Percentiles rank a stretch among this genome's conserved stretches.
Conservation (phyloP, 2,888 invertebrate genomes). For the Drosophila anceps region DNA sequence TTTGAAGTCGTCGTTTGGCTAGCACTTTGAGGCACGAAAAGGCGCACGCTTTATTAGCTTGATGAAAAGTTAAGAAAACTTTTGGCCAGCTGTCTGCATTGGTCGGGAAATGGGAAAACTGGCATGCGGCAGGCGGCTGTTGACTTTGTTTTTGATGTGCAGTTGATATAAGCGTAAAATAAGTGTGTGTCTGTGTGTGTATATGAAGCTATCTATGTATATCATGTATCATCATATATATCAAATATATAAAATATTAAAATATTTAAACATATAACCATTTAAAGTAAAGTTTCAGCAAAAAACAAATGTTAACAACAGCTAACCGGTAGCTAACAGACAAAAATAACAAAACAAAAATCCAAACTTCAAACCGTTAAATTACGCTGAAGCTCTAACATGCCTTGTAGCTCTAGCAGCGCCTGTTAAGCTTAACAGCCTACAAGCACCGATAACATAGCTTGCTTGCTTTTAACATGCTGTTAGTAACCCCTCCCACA, state of each 20-base stretch:
- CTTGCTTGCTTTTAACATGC: conserved; percentile 24
- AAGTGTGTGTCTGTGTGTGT: too few species aligned
- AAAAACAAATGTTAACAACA: conserved; percentile 6
- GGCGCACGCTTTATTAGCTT: conserved; percentile 68
- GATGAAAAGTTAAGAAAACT: conserved; percentile 72
- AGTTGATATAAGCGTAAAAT: conserved; percentile 24
- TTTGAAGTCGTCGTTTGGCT: conserved; percentile 53
- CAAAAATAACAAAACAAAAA: background rate
- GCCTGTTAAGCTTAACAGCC: background rate
- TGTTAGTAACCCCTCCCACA: conserved; percentile 45
- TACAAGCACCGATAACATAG: conserved; percentile 10
- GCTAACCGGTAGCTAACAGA: conserved; percentile 1
- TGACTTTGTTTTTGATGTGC: conserved; percentile 33
- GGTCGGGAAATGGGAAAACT: conserved; percentile 8
- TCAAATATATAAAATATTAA: background rate
- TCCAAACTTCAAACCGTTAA: background rate
- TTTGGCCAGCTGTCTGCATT: conserved; percentile 36
- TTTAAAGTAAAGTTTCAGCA: background rate
- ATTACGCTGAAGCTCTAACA: background rate
- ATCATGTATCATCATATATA: background rate
- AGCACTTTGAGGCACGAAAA: conserved; percentile 49
- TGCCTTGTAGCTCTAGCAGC: conserved; percentile 7
- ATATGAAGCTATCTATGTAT: background rate
- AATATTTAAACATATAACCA: background rate
- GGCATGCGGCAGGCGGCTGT: conserved; percentile 24